Evolutionary conservation across 2,113 vertebrate genomes (phyloP), one percentile per base, ranked within the genome.

Genomic region (Pongo abelii): DNA sequence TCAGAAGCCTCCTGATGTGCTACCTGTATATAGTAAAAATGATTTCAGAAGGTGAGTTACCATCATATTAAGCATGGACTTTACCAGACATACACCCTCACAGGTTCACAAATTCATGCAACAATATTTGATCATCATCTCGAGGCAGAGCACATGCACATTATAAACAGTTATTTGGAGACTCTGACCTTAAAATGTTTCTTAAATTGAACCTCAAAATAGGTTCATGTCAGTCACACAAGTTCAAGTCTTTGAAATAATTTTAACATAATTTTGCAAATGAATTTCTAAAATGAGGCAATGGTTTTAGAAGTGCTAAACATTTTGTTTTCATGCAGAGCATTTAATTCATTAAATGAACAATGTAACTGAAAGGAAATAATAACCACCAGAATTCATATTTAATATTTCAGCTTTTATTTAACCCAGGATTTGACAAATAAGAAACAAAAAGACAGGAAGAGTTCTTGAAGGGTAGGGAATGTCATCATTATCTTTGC

Each of bases 11-110:
- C 43, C 98, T 99, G 8, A 98, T 99, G 98, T 99, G 99, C 96
- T 99, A 99, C 97, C 98, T 99, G 75, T 99, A 99, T 97, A 98
- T 99, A 0, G 89, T 99, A 93, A 99, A 99, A 98, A 99, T 99
- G 91, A 98, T 99, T 97, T 99, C 99, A 48, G 99, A 99, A 98
- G 99, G 99, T 99, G 94, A 98, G 99, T 98, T 79, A 57, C 35
- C 70, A 95, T 32, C 46, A 64, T 93, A 84, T 67, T 88, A 77
- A 95, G 8, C 40, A 67, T 67, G 14, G 40, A 91, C 23, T 69
- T 8, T 74, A 59, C 35, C 84, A 86, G 59, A 61, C 10, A 16
- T 43, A 16, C 11, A 40, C 64, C 35, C 2, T 86, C 35, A 74
- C 22, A 95, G 50, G 59, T 61, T 92, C 46, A 43, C 9, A 72